Percentiles rank a stretch among this genome's conserved stretches.
phyloP scores from a whole-genome alignment of 2,797 vertebrate species.

The Squalus acanthias region DNA sequence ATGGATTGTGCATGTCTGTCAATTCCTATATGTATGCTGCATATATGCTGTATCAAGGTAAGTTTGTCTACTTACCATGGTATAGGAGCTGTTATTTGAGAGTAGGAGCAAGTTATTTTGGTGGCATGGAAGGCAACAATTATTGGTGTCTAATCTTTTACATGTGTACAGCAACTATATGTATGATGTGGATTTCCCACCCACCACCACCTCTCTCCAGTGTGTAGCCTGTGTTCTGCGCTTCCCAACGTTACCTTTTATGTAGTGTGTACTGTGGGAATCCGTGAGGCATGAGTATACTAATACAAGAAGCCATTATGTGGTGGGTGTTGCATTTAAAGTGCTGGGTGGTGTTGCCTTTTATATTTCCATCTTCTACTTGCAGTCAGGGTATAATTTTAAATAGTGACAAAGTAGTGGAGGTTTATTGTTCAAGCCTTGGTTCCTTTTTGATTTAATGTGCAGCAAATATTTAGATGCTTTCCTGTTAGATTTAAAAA shows the following conservation, averaged over 20 bases:
- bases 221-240: neutral
- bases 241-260: neutral
- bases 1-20: neutral
- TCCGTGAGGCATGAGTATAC: neutral
- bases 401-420: neutral
- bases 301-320: neutral
- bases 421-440: neutral
- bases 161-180: neutral
- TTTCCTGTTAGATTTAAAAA: neutral
- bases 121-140: neutral
- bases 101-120: neutral
- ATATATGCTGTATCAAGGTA: neutral
- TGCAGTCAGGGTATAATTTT: neutral
- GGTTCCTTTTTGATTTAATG: slow-evolving; percentile 15
- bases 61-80: neutral
- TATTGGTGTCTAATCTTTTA: neutral
- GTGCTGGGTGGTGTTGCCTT: neutral
- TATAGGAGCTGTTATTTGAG: neutral
- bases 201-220: neutral
- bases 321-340: neutral
- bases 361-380: neutral
- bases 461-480: neutral
- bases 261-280: neutral
- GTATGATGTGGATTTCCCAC: neutral
- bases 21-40: neutral